Evolutionary conservation across 1,140 invertebrate species (phyloP).

Genomic region (Bombus haemorrhoidalis): DNA sequence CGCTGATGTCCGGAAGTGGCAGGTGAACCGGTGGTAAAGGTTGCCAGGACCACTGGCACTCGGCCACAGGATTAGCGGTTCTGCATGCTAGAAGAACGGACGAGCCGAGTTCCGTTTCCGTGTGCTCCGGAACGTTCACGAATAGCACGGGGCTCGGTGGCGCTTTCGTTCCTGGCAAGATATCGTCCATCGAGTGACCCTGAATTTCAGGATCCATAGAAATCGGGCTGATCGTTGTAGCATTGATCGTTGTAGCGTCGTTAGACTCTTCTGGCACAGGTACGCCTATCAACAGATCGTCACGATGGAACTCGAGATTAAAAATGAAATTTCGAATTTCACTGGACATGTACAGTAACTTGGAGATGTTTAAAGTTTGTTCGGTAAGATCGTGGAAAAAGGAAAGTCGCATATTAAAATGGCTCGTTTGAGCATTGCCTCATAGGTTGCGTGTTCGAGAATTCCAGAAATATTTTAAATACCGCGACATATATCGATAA

Average conservation of each 20-base stretch:
- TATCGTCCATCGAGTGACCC: constrained; percentile 74
- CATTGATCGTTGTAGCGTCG: constrained; percentile 46
- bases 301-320: neutral
- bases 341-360: too few relatives aligned
- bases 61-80: constrained; percentile 75
- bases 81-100: constrained; percentile 78
- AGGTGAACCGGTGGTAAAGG: constrained; percentile 77
- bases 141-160: constrained; percentile 68
- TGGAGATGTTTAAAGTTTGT: neutral
- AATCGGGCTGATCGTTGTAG: constrained; percentile 41
- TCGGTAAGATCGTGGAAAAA: constrained; percentile 1
- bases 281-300: constrained; percentile 50
- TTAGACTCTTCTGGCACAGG: constrained; percentile 63
- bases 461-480: constrained; percentile 22
- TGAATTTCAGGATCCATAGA: constrained; percentile 55
- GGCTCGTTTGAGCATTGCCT: neutral
- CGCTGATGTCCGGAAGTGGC: constrained; percentile 77
- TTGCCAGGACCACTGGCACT: constrained; percentile 81
- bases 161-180: constrained; percentile 70
- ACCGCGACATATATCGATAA: constrained; percentile 3
- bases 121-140: constrained; percentile 74
- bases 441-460: neutral
- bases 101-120: constrained; percentile 74
- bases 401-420: neutral
- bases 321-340: neutral